Evolutionary conservation across 2,113 vertebrate genomes (phyloP), one percentile per base, ranked within the genome.

Genomic region (Neolamprologus longior): DNA sequence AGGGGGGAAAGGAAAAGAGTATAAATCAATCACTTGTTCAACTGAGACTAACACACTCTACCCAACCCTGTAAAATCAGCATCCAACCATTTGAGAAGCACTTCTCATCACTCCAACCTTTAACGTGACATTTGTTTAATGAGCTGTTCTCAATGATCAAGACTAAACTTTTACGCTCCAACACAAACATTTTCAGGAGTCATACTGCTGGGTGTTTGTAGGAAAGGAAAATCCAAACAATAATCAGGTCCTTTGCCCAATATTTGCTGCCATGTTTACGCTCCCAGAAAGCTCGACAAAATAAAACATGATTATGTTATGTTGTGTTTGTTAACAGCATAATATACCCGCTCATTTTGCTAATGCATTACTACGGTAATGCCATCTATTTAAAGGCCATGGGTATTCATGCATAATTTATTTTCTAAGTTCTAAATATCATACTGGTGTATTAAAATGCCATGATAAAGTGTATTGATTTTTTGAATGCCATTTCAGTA

Each of bases 401-500:
- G 9, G 26, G 53, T 81, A 91, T 87, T 84, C 81, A 73, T 85
- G 88, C 61, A 90, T 87, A 58, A 92, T 88, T 90, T 89, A 88
- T 73, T 73, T 73, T 73, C 81, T 81, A 82, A 90, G 57, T 85
- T 82, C 68, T 78, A 91, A 89, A 89, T 86, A 91, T 83, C 87
- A 89, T 81, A 31, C 79, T 73, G 37, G 37, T 85, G 61, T 76
- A 81, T 81, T 89, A 54, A 91, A 93, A 91, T 92, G 89, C 73
- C 85, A 86, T 88, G n/a, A 84, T 82, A 57, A 26, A 84, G 71
- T 21, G 80, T 63, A 89, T 84, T 63, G 81, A 73, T 73, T 73
- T 73, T 83, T 83, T 78, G 7, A 82, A 79, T 57, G 76, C 19
- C 81, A 86, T 81, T 82, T 68, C 55, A 26, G 47, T 54, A 24